phyloP scores from a whole-genome alignment of 2,113 vertebrate genomes.

The Pelmatolapia mariae region DNA sequence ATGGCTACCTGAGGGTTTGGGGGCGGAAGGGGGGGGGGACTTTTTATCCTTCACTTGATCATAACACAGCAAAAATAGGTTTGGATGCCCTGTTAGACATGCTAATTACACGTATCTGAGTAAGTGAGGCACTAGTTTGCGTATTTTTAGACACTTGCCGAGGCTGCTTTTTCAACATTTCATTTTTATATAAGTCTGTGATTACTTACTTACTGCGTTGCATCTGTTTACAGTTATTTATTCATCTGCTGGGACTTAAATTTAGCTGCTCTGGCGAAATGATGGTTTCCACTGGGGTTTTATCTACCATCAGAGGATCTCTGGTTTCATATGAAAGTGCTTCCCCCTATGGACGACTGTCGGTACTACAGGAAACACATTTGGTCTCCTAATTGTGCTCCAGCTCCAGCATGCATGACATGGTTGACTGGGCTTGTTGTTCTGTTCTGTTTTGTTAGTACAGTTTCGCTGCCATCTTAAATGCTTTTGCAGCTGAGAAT shows the following conservation, averaged over 20 bases:
- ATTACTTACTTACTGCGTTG: background rate
- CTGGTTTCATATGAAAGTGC: constrained; percentile 22
- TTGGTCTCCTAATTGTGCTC: background rate
- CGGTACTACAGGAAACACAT: background rate
- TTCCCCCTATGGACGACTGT: constrained; percentile 47
- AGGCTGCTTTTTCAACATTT: background rate
- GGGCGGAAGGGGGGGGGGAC: background rate
- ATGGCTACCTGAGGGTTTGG: constrained; percentile 32
- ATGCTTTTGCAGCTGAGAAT: background rate
- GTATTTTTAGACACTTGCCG: background rate
- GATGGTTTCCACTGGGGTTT: background rate
- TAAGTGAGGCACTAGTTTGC: background rate
- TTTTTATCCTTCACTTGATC: constrained; percentile 39
- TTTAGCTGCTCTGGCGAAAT: background rate
- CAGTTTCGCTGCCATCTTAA: background rate
- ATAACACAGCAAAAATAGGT: background rate
- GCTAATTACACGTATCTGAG: constrained; percentile 1
- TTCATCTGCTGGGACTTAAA: background rate
- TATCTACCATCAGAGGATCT: background rate
- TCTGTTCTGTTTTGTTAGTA: background rate
- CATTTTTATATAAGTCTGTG: background rate
- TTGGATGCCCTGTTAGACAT: constrained; percentile 14
- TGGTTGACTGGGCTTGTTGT: background rate
- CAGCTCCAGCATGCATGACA: background rate
- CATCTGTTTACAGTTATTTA: background rate